A percentile compares a stretch with the other conserved stretches of the same genome.
These are phyloP conservation scores for Porites rus DNA, from an alignment of 92 coral and sea anemone genomes.

Conservation along the genomic window DNA sequence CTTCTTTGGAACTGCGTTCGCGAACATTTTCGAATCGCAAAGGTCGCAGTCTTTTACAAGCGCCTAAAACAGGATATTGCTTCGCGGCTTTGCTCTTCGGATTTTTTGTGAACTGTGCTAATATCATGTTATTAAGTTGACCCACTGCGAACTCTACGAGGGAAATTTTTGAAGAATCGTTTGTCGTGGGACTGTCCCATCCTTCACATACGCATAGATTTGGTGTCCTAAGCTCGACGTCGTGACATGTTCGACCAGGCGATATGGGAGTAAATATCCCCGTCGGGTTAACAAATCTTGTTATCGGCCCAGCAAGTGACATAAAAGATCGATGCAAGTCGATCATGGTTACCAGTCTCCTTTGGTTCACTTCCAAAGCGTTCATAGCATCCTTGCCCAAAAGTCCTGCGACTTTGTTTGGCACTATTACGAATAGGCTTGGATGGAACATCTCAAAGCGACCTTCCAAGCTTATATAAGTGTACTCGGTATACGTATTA, in stretches of 20 bases:
- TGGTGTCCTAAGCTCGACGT: constrained; percentile 78
- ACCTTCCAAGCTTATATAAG: constrained; percentile 72
- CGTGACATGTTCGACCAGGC: constrained; percentile 70
- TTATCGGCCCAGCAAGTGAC: constrained; percentile 65
- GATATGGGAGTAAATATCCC: constrained; percentile 79
- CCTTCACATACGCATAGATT: constrained; percentile 91
- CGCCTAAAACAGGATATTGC: constrained; percentile 16
- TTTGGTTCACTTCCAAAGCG: constrained; percentile 74
- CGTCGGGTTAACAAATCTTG: constrained; percentile 58
- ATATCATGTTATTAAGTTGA: constrained; percentile 74
- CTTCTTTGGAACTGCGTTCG: constrained; percentile 64
- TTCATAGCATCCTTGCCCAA: constrained; percentile 75
- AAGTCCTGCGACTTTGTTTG: constrained; percentile 59
- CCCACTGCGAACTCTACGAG: constrained; percentile 93
- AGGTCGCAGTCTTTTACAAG: constrained; percentile 80
- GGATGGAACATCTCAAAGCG: constrained; percentile 95
- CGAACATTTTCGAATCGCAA: constrained; percentile 79
- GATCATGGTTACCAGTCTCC: constrained; percentile 77
- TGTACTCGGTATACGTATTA: constrained; percentile 83
- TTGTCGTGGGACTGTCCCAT: constrained; percentile 85
- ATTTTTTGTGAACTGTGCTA: constrained; percentile 30
- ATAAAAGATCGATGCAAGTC: constrained; percentile 83
- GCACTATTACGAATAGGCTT: constrained; percentile 78
- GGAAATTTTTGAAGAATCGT: constrained; percentile 74
- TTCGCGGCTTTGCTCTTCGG: not conserved